Evolutionary conservation across 2,113 vertebrate genomes (phyloP), one percentile per base, ranked within the genome.

Genomic region (Symphodus melops): DNA sequence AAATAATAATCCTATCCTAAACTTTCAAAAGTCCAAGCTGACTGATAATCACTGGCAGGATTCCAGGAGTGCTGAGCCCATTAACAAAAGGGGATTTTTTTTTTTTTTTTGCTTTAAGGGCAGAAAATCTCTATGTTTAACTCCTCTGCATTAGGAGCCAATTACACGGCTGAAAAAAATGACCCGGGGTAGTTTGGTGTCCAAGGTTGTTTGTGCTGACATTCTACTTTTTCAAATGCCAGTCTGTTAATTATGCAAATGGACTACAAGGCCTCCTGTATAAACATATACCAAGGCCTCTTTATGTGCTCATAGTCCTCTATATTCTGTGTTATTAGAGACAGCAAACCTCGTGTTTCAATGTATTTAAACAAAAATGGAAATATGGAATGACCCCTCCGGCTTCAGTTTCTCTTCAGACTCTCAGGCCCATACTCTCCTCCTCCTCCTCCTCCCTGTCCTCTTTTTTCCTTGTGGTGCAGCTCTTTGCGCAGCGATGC

Each of bases 181-280:
- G 77, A 89, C 89, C 82, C 11, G 77, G 52, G 83, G 82, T 83
- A 83, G 81, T 88, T 86, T 82, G 68, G 86, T 90, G 88, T 88
- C 89, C 82, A 77, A 81, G 83, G 85, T 85, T 89, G 90, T 90
- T 91, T 90, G 85, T 88, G 91, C 85, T 91, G 91, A 92, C 89
- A 87, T 89, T 88, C 84, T 81, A 68, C 77, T 90, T 92, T 48
- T 89, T 89, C 87, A 92, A 92, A 91, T 91, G 91, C 87, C 92
- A 91, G 71, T 87, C 85, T 86, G 75, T 91, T 92, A 90, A 90
- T 92, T 91, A 92, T 91, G 90, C 89, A 92, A 88, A 92, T 86
- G 70, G 73, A 9, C 65, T 69, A 76, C 70, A 44, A 61, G 83
- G 69, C 78, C 74, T 74, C 71, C 56, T 69, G 74, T 86, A 81